phyloP scores from a whole-genome alignment of 1,140 invertebrate genomes.

The Chironomus tepperi region DNA sequence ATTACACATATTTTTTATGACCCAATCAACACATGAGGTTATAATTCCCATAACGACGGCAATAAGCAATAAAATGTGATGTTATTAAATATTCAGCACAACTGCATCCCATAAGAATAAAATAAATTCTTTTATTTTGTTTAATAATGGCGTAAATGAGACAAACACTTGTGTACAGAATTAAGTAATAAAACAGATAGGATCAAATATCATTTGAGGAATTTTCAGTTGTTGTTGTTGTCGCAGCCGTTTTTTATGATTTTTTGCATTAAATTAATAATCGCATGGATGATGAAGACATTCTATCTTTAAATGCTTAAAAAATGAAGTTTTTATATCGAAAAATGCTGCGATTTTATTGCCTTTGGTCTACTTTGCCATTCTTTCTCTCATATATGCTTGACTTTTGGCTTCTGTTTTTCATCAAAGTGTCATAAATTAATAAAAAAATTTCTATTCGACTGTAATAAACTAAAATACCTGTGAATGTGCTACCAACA shows the following conservation, averaged over 20 bases:
- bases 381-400: no score
- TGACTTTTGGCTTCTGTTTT: no score
- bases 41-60: not conserved
- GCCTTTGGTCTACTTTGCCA: no score
- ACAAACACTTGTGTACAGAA: not conserved
- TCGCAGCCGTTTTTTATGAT: not conserved
- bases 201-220: not conserved
- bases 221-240: no score
- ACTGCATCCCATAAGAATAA: not conserved
- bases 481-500: no score
- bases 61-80: not conserved
- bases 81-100: slow-evolving; percentile 4
- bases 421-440: no score
- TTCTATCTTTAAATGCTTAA: no score
- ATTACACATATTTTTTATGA: not conserved
- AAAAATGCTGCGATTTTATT: no score
- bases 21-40: not conserved
- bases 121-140: not conserved
- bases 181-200: slow-evolving; percentile 3
- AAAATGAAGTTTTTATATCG: no score
- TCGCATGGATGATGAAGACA: not conserved
- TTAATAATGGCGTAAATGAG: not conserved
- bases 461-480: no score
- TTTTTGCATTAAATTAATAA: not conserved
- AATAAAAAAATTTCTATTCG: no score